Conservation (phyloP, 2,113 vertebrate genomes). For the Phasianus colchicus region DNA sequence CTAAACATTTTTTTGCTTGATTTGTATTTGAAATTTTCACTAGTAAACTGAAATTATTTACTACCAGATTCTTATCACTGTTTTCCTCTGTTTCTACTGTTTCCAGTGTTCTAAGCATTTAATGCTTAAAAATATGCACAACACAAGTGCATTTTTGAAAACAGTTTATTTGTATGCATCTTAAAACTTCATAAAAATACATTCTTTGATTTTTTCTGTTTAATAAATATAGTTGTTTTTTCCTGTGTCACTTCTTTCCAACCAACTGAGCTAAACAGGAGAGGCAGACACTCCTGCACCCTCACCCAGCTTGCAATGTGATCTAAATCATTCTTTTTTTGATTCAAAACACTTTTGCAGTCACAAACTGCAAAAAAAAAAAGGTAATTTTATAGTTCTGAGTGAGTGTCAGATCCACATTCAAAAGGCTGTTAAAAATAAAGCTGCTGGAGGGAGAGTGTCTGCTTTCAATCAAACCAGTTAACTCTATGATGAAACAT, state of each 20-base stretch:
- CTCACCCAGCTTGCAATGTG: neutral
- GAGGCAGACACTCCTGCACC: neutral
- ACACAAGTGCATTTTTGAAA: neutral
- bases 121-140: neutral
- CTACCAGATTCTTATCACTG: neutral
- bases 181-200: neutral
- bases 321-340: neutral
- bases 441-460: neutral
- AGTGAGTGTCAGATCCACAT: neutral
- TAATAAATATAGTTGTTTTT: neutral
- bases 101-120: neutral
- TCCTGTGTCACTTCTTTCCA: neutral
- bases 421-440: neutral
- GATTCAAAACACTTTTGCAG: neutral
- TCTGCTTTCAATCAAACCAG: neutral
- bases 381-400: neutral
- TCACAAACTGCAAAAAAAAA: accelerated
- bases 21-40: neutral
- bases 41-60: neutral
- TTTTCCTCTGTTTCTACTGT: neutral
- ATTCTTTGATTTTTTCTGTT: neutral
- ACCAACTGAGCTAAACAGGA: neutral
- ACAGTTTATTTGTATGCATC: neutral
- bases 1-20: neutral
- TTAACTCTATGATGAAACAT: accelerated